Evolutionary conservation across 1,140 invertebrate species (phyloP).

Genomic region (Mercenaria mercenaria): DNA sequence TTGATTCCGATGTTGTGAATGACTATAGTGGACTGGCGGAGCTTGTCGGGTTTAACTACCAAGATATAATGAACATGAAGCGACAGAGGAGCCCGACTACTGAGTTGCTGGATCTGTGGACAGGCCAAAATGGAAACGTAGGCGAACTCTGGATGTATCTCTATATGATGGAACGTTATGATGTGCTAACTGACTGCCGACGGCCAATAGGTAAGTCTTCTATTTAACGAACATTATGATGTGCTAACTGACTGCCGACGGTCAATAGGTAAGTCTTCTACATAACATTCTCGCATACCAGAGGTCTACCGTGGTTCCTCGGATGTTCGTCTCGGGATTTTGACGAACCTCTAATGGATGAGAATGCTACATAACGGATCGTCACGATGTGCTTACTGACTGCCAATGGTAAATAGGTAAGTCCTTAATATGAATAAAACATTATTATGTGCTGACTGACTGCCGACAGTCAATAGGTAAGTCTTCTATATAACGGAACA

Average conservation of each 20-base stretch:
- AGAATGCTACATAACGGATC: too few relatives aligned
- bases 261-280: background rate
- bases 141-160: conserved; percentile 80
- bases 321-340: too few relatives aligned
- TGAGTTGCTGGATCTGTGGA: conserved; percentile 80
- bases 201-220: conserved; percentile 73
- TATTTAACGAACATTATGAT: background rate
- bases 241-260: too few relatives aligned
- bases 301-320: too few relatives aligned
- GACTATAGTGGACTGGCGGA: conserved; percentile 85
- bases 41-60: conserved; percentile 79
- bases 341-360: too few relatives aligned
- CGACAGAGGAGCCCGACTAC: conserved; percentile 78
- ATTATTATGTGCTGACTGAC: too few relatives aligned
- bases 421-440: too few relatives aligned
- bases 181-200: conserved; percentile 83
- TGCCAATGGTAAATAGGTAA: too few relatives aligned
- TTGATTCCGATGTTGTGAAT: conserved; percentile 72
- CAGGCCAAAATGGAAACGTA: conserved; percentile 70
- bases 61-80: conserved; percentile 76
- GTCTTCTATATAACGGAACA: too few relatives aligned
- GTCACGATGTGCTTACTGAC: too few relatives aligned
- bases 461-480: too few relatives aligned
- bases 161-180: conserved; percentile 79
- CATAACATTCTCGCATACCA: too few relatives aligned